phyloP scores from a whole-genome alignment of 2,888 invertebrate species.

The Sinodicranocentrus sp. region DNA sequence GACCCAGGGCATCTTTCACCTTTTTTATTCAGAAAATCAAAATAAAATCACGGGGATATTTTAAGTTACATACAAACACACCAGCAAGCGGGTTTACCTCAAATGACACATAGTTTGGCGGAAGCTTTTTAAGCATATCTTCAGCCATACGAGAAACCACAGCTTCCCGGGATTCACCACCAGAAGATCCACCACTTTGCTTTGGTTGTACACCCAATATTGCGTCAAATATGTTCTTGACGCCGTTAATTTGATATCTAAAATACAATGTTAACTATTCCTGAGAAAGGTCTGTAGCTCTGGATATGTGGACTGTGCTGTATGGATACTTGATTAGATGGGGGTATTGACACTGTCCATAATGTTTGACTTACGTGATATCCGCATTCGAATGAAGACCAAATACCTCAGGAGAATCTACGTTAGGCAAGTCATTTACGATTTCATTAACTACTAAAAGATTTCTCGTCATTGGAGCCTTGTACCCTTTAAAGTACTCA shows the following conservation, averaged over 20 bases:
- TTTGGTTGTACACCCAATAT: slow-evolving; percentile 98
- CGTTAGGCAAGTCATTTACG: slow-evolving; percentile 89
- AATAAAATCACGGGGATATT: not conserved
- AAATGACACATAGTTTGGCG: slow-evolving; percentile 91
- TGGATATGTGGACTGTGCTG: no score
- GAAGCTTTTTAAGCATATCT: slow-evolving; percentile 94
- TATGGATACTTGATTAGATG: not conserved
- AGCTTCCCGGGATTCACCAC: slow-evolving; percentile 95
- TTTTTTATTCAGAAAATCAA: slow-evolving; percentile 55
- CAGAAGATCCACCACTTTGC: slow-evolving; percentile 90
- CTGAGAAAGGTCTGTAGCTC: no score
- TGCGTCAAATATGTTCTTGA: slow-evolving; percentile 94
- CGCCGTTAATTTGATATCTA: slow-evolving; percentile 95
- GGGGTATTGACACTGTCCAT: no score
- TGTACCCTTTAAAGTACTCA: slow-evolving; percentile 95
- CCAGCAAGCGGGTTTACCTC: no score
- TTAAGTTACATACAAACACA: no score
- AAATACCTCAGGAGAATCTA: slow-evolving; percentile 96
- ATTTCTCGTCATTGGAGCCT: slow-evolving; percentile 91
- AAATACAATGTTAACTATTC: not conserved
- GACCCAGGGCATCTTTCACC: slow-evolving; percentile 90
- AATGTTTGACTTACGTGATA: slow-evolving; percentile 86
- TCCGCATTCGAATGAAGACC: slow-evolving; percentile 98
- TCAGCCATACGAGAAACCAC: slow-evolving; percentile 94
- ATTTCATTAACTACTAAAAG: slow-evolving; percentile 88